Conservation (phyloP, 2,888 invertebrate genomes). For the Cheilosia grossa region DNA sequence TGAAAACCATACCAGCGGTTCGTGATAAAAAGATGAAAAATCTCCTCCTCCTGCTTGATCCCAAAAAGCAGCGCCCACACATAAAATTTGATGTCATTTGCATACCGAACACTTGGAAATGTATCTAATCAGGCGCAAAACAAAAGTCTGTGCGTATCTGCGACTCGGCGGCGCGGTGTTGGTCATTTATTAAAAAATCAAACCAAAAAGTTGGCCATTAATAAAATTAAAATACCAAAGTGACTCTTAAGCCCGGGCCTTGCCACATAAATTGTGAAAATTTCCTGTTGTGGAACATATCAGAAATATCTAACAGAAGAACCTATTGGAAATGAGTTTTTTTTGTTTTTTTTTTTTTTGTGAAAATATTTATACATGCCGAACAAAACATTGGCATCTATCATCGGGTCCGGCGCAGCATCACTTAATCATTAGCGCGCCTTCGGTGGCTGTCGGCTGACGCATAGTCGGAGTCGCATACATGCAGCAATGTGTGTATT, state of each 20-base stretch:
- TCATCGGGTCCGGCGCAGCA: constrained; percentile 64
- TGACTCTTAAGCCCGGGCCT: constrained; percentile 36
- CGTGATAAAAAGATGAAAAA: constrained; percentile 50
- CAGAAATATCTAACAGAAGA: constrained; percentile 5
- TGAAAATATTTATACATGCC: constrained; percentile 59
- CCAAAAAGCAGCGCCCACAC: constrained; percentile 29
- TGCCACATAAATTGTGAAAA: constrained; percentile 52
- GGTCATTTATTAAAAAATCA: constrained; percentile 56
- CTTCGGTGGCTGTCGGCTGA: constrained; percentile 41
- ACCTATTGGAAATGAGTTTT: constrained; percentile 2
- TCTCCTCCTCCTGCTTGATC: neutral
- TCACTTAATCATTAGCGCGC: constrained; percentile 75
- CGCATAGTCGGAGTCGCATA: constrained; percentile 54
- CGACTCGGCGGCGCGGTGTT: constrained; percentile 10
- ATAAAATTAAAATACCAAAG: constrained; percentile 45
- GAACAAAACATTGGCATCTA: constrained; percentile 71
- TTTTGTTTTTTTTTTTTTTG: neutral
- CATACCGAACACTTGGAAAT: constrained; percentile 61
- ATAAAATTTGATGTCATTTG: constrained; percentile 44
- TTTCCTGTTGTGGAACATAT: constrained; percentile 31
- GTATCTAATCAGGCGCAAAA: constrained; percentile 58
- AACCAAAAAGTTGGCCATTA: constrained; percentile 64
- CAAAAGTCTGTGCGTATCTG: constrained; percentile 23
- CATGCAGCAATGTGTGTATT: constrained; percentile 30
- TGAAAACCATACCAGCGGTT: constrained; percentile 20